A percentile compares a stretch with the other conserved stretches of the same genome.
phyloP scores from a whole-genome alignment of 1,140 invertebrate species.

The Drosophila ficusphila region DNA sequence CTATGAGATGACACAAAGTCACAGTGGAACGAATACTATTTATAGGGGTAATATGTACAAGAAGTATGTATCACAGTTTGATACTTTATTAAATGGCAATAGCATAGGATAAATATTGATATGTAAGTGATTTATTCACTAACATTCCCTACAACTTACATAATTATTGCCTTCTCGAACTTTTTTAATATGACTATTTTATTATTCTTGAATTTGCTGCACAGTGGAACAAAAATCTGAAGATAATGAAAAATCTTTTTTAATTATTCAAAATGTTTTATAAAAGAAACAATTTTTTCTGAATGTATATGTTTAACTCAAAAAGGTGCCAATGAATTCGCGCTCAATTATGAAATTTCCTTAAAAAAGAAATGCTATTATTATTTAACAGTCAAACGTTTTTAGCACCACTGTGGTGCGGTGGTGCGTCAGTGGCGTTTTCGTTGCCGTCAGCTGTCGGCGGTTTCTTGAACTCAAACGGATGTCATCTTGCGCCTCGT shows the following conservation, averaged over 20 bases:
- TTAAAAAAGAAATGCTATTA: neutral
- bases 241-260: no score
- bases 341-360: no score
- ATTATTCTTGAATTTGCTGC: neutral
- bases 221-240: neutral
- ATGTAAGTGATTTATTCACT: no score
- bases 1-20: conserved; percentile 6
- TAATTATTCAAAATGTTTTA: no score
- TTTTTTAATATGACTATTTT: neutral
- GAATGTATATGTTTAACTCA: no score
- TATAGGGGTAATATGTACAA: no score
- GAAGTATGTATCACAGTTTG: no score
- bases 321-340: no score
- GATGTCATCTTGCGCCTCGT: conserved; percentile 47
- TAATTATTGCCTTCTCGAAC: neutral
- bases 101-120: no score
- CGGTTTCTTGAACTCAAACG: conserved; percentile 36
- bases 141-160: neutral
- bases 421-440: conserved; percentile 29
- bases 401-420: conserved; percentile 24
- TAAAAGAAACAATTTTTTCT: no score
- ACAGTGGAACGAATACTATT: conserved; percentile 11
- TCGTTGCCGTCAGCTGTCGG: conserved; percentile 24
- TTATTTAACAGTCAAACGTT: neutral
- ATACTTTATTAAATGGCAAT: no score